Percentiles rank a stretch among this genome's conserved stretches.
These are phyloP conservation scores for Meriones unguiculatus DNA, from an alignment of 2,113 vertebrate genomes.

Conservation along the genomic window DNA sequence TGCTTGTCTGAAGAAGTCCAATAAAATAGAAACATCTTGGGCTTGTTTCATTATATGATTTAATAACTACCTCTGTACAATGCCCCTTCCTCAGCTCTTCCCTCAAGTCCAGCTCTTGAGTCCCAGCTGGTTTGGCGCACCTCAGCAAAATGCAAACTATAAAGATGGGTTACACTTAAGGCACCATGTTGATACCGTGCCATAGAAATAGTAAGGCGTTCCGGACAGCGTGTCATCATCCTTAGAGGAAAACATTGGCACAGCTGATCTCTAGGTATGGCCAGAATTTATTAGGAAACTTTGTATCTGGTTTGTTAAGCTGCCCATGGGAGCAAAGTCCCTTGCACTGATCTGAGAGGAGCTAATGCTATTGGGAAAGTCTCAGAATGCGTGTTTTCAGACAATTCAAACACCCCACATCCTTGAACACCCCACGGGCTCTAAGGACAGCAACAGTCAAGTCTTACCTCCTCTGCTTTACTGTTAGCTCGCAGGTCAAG, in stretches of 20 bases:
- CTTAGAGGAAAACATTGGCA: neutral
- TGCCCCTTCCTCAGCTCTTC: neutral
- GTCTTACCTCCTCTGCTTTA: conserved; percentile 55
- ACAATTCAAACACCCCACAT: neutral
- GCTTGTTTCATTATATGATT: conserved; percentile 2
- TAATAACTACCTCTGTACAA: neutral
- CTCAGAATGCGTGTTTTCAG: neutral
- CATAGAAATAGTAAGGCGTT: neutral
- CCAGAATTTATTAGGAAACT: conserved; percentile 23
- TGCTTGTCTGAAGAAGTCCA: neutral
- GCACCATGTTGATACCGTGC: neutral
- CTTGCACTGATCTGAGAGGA: neutral
- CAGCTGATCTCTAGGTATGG: neutral
- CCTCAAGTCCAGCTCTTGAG: neutral
- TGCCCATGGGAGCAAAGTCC: neutral
- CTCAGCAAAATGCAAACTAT: neutral
- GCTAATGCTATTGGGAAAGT: conserved; percentile 3
- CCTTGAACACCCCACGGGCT: neutral
- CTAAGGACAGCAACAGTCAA: neutral
- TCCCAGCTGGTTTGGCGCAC: neutral
- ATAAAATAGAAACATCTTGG: neutral
- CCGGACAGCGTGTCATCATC: neutral
- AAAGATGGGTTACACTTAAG: neutral
- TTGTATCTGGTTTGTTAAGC: neutral
- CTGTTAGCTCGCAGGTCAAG: conserved; percentile 31